Conservation (phyloP, 2,888 invertebrate genomes). For the Baronia brevicornis region DNA sequence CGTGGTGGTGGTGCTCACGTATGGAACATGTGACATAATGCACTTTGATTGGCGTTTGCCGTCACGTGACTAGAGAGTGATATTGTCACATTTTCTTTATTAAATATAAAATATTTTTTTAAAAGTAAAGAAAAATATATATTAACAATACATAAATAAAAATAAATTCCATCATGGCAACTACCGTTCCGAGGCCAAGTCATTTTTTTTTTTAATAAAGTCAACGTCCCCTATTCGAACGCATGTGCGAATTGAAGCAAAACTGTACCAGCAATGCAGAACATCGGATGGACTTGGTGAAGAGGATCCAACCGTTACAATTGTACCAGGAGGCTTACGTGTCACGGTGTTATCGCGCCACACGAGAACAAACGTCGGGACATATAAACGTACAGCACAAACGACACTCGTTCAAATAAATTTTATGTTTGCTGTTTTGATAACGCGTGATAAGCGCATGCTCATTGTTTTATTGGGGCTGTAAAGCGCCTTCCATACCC, state of each 20-base stretch:
- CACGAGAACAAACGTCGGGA: slow-evolving; percentile 57
- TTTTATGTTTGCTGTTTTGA: slow-evolving; percentile 62
- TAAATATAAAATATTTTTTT: too few species aligned
- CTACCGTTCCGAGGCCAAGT: too few species aligned
- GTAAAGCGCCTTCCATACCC: slow-evolving; percentile 39
- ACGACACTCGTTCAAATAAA: slow-evolving; percentile 57
- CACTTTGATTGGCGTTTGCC: too few species aligned
- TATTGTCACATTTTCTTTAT: too few species aligned
- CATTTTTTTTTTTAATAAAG: slow-evolving; percentile 6
- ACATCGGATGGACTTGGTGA: slow-evolving; percentile 1
- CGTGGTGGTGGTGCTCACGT: too few species aligned
- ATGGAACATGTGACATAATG: too few species aligned
- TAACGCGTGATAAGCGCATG: slow-evolving; percentile 58
- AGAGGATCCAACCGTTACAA: slow-evolving; percentile 1
- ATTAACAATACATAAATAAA: too few species aligned
- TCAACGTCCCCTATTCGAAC: slow-evolving; percentile 2
- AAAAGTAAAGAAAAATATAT: too few species aligned
- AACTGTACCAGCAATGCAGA: slow-evolving; percentile 2
- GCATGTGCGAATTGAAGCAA: slow-evolving; percentile 15
- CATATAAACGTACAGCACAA: slow-evolving; percentile 56
- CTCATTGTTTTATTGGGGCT: slow-evolving; percentile 71
- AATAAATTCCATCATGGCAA: too few species aligned
- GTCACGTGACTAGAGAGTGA: too few species aligned
- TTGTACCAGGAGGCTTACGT: slow-evolving; percentile 11
- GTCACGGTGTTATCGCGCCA: slow-evolving; percentile 41